Evolutionary conservation across 2,113 vertebrate species (phyloP), one percentile per base, ranked within the genome.

Genomic region (Todiramphus saurophagus): DNA sequence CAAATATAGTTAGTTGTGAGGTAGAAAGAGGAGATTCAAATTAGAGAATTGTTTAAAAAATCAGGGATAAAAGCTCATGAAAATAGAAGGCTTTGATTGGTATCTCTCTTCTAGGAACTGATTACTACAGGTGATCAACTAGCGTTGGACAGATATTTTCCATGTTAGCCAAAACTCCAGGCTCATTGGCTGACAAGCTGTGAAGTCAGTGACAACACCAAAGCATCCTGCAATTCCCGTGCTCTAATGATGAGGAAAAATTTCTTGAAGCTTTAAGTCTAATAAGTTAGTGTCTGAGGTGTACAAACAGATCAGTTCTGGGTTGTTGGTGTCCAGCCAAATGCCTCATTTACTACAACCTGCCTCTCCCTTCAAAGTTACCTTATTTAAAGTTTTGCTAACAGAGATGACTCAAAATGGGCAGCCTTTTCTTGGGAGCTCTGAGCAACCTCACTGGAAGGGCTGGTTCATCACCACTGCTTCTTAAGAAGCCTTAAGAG

Each of bases 41-140:
- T 81, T 46, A 60, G 70, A 12, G 35, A 70, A 78, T 23, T 90
- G 37, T 75, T 94, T 78, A 9, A 86, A 92, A 94, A 87, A 82
- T 58, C 31, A 44, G 78, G 48, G 58, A 89, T 60, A 53, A 87
- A 93, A 78, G 50, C 62, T 64, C 39, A 16, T 23, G 60, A 58
- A 89, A 92, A 72, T 53, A 51, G 84, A 50, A 74, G 24, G 17
- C 41, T 96, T 37, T 67, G 44, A 74, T 5, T 59, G 35, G 64
- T 69, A 43, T 21, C 35, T 69, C 43, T 55, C 2, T 44, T 87
- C 41, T 50, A 75, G 44, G 46, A 66, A 21, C 11, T 21, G 25
- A 43, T 72, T 37, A 53, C 31, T 62, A 56, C 28, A 62, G 68
- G 50, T 5, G 68, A 83, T 41, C 11, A 60, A 35, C 20, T 17